Evolutionary conservation across 35 echinoderm and acorn worm genomes (phyloP).

Genomic region (Lytechinus variegatus): DNA sequence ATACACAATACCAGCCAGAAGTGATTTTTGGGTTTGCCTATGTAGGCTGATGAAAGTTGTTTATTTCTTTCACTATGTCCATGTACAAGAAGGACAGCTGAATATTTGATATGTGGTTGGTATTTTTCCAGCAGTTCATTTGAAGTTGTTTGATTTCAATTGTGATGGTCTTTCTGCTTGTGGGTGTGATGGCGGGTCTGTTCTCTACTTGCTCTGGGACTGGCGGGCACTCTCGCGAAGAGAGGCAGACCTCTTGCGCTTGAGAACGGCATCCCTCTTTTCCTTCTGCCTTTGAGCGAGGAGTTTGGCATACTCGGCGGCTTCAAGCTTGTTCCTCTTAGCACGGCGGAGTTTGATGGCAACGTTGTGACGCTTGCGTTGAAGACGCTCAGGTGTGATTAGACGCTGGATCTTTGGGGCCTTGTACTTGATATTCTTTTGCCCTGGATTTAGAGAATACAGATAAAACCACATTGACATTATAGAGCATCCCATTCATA

Average conservation of each 20-base stretch:
- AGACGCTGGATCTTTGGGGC: conserved; percentile 97
- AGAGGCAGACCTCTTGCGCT: conserved; percentile 96
- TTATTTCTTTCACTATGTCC: conserved; percentile 25
- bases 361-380: conserved; percentile 91
- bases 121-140: not conserved
- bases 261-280: conserved; percentile 90
- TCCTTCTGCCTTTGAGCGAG: conserved; percentile 96
- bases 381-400: conserved; percentile 86
- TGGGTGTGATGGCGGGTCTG: not conserved
- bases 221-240: conserved; percentile 68
- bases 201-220: conserved; percentile 44
- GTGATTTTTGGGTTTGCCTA: not conserved
- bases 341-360: conserved; percentile 82
- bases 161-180: not conserved
- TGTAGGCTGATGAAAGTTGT: conserved; percentile 22
- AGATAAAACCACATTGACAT: not conserved
- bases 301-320: conserved; percentile 96
- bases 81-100: conserved; percentile 13
- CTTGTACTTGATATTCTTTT: conserved; percentile 80
- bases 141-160: not conserved
- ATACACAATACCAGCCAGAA: not conserved
- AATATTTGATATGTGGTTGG: not conserved
- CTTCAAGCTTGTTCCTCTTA: conserved; percentile 80
- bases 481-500: too few relatives aligned
- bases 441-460: conserved; percentile 38